Evolutionary conservation across 2,797 vertebrate species (phyloP), one percentile per base, ranked within the genome.

Genomic region (Orestias chungarensis): DNA sequence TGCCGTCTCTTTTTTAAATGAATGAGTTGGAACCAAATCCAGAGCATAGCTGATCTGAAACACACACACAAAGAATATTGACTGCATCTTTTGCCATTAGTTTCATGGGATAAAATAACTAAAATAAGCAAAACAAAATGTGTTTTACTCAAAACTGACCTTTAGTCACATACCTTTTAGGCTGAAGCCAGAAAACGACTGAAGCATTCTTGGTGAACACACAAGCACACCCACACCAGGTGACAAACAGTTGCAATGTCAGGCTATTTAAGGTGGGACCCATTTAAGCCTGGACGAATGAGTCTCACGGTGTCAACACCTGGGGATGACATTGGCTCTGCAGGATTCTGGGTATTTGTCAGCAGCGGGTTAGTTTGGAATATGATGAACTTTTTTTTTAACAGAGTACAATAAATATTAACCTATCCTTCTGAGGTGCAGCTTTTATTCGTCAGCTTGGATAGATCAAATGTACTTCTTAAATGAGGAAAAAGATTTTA

Each of bases 301-400:
- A 74, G 50, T 78, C 80, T 83, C 80, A 80, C 81, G 66, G 46
- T 40, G 79, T 84, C 82, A 75, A 62, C 80, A 75, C 66, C 71
- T 66, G 47, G 23, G 7, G 47, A 68, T 74, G 84, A 83, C 82
- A 82, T 40, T 7, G 42, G 38, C 77, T 69, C 78, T 15, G 76
- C 64, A 40, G 74, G 76, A 76, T 74, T 66, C 66, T 76, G 77
- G 68, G 82, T 80, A 73, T 91, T 80, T 85, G 78, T 84, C 75
- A 85, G 76, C 66, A 54, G 65, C 70, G 76, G 40, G 75, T 71
- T 25, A 3, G 47, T 55, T 57, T 72, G 25, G 70, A 61, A 57
- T 74, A 71, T 78, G 59, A 52, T 8, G 15, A 6, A 17, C 69
- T 69, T 35, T 75, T 73, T 76, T 35, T 50, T 42, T 70, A 77